Evolutionary conservation across 2,888 invertebrate species (phyloP).

Genomic region (Plebejus argus): DNA sequence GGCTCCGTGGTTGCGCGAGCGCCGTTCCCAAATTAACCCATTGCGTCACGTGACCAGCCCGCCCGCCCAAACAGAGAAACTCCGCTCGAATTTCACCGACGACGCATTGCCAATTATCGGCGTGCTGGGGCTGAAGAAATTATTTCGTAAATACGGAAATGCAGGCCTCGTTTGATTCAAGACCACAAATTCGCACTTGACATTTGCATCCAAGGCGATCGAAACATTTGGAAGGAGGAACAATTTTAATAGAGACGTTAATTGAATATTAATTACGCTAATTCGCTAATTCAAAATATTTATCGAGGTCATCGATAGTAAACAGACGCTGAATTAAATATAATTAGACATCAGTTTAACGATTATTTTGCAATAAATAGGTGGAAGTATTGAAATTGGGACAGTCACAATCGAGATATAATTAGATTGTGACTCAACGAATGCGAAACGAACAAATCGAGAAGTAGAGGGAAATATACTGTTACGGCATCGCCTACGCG

Average conservation of each 20-base stretch:
- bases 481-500: conserved; percentile 46
- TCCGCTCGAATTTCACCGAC: conserved; percentile 74
- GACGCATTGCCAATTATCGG: conserved; percentile 46
- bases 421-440: conserved; percentile 71
- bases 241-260: conserved; percentile 6
- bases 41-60: conserved; percentile 75
- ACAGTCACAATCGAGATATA: conserved; percentile 64
- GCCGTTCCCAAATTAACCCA: conserved; percentile 73
- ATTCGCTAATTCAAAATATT: conserved; percentile 11
- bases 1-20: conserved; percentile 54
- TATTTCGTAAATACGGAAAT: conserved; percentile 22
- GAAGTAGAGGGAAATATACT: conserved; percentile 65
- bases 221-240: background rate
- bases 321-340: background rate
- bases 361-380: conserved; percentile 3
- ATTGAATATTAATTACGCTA: background rate
- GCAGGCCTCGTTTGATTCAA: background rate
- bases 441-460: conserved; percentile 64
- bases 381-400: conserved; percentile 56
- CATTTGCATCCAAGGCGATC: conserved; percentile 25
- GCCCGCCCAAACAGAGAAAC: conserved; percentile 81
- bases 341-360: background rate
- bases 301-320: conserved; percentile 38
- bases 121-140: conserved; percentile 16
- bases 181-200: conserved; percentile 16